Conservation (phyloP, 2,888 invertebrate genomes). For the Osmoderma eremita region DNA sequence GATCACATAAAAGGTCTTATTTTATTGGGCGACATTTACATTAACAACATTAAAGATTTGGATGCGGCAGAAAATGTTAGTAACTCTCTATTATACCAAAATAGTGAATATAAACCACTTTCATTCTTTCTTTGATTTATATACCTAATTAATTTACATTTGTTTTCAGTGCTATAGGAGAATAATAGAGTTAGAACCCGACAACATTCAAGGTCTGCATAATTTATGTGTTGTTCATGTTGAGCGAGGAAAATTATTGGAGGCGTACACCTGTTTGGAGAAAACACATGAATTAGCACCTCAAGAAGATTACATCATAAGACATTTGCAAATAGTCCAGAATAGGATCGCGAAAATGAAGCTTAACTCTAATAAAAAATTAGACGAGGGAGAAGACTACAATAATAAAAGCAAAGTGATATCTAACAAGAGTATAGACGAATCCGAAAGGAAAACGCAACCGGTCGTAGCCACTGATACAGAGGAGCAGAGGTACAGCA, state of each 20-base stretch:
- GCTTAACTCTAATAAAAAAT: slow-evolving; percentile 52
- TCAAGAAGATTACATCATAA: slow-evolving; percentile 88
- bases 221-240: slow-evolving; percentile 97
- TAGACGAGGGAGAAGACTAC: slow-evolving; percentile 39
- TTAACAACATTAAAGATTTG: slow-evolving; percentile 93
- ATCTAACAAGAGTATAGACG: slow-evolving; percentile 61
- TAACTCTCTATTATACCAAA: slow-evolving; percentile 45
- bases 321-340: slow-evolving; percentile 90
- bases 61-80: slow-evolving; percentile 93
- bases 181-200: slow-evolving; percentile 87
- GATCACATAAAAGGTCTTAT: slow-evolving; percentile 95
- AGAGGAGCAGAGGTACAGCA: slow-evolving; percentile 62
- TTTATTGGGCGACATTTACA: slow-evolving; percentile 93
- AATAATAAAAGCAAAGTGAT: slow-evolving; percentile 57
- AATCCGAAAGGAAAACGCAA: slow-evolving; percentile 60
- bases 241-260: slow-evolving; percentile 85
- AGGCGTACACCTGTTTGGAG: slow-evolving; percentile 86
- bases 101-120: too few species aligned
- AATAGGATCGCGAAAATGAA: slow-evolving; percentile 68
- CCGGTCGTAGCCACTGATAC: slow-evolving; percentile 62
- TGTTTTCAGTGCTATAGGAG: slow-evolving; percentile 84
- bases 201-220: slow-evolving; percentile 93
- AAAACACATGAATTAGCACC: slow-evolving; percentile 86
- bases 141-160: too few species aligned
- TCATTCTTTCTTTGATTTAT: too few species aligned